Evolutionary conservation across 2,113 vertebrate genomes (phyloP), one percentile per base, ranked within the genome.

Genomic region (Grammomys dolichurus): DNA sequence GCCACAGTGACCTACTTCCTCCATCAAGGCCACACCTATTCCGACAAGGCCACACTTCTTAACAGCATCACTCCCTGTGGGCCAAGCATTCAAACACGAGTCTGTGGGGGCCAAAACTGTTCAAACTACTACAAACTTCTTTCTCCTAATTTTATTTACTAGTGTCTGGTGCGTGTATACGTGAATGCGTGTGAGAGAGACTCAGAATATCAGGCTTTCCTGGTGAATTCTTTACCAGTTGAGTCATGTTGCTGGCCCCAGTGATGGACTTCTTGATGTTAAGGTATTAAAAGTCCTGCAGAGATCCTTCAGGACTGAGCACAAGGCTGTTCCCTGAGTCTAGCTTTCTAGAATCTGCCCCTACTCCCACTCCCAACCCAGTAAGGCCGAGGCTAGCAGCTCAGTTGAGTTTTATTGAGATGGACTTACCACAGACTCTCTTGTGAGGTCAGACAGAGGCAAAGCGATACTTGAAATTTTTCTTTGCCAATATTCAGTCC

Each of bases 331-430:
- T 43, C 19, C 8, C 14, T 36, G 22, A 88, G 96, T 94, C 10
- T 24, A 75, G 73, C 85, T 48, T 48, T 48, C 46, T 92, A 93
- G 95, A 22, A 72, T n/a, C 70, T 36, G 33, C 12, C 95, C 80
- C 95, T 7, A 16, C 93, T 97, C 96, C 24, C 85, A 19, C 93
- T 70, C 8, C 85, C 82, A 93, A 81, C 94, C 97, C 1, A 60
- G 97, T 96, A n/a, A 91, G 96, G 97, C 94, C 91, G 96, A 97
- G 95, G 96, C 96, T 96, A 95, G 89, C 97, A 91, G 96, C 96
- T 70, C 98, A 97, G 97, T 87, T 87, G 84, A 96, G 96, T 95
- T 95, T 97, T 97, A 65, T 98, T 97, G 96, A 97, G 91, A 95
- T 93, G 95, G 97, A 63, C 98, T 97, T 97, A 89, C 91, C 96